Evolutionary conservation across 2,888 invertebrate genomes (phyloP), one percentile per base, ranked within the genome.

Genomic region (Tortrix viridana): DNA sequence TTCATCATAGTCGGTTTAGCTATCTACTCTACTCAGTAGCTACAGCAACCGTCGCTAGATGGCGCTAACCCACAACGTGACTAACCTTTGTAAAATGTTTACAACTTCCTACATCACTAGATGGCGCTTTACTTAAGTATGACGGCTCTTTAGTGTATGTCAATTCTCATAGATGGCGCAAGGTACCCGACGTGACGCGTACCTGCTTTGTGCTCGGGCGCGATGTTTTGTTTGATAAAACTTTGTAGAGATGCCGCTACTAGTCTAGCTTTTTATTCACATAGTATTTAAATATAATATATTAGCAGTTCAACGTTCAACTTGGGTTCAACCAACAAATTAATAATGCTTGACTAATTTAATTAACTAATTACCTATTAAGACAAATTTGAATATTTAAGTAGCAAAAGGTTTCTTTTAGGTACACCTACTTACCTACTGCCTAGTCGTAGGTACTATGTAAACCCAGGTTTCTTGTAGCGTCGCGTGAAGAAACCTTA

Each of bases 91-190:
- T n/a, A 49, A 43, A 7, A n/a, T 1, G 22, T 56, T 60, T 14
- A 3, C 7, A 37, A n/a, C 1, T n/a, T n/a, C n/a, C n/a, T 22
- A 1, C 12, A 7, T 1, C 44, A 38, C 47, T 43, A 69, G 67
- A 48, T 67, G 65, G 64, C 65, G 64, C 56, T 62, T 9, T 53
- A 22, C 3, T 16, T 9, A 22, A 37, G 1, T 12, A 7, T 6
- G 7, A 18, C 14, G 6, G 16, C 16, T 16, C 19, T 19, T 5
- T 18, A 9, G 16, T 9, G 9, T 19, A 44, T 2, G 44, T 12
- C 19, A 19, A 3, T n/a, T n/a, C 14, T 3, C 14, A 41, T 60
- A 69, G 68, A 70, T 65, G 66, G 57, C 67, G 46, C n/a, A 6
- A 5, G 4, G 16, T 14, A 41, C n/a, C n/a, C n/a, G n/a, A n/a